A percentile compares a stretch with the other conserved stretches of the same genome.
Evolutionary conservation across 2,888 invertebrate species (phyloP).

Genomic region (Leptarthrus brevirostris): DNA sequence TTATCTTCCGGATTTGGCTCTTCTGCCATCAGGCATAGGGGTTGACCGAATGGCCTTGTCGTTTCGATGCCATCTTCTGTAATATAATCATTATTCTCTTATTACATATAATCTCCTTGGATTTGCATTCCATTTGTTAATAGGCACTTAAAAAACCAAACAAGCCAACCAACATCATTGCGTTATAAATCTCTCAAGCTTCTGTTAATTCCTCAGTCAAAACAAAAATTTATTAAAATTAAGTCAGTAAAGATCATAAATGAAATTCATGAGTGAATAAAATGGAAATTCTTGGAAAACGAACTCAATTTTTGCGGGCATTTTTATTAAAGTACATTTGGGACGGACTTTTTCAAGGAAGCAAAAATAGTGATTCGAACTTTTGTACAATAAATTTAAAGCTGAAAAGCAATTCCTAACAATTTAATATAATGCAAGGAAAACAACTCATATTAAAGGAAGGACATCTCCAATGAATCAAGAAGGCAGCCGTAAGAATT

Average conservation of each 20-base stretch:
- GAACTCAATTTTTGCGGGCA: too few species aligned
- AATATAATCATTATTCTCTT: conserved; percentile 21
- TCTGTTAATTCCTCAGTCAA: too few species aligned
- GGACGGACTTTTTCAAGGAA: too few species aligned
- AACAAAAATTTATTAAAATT: too few species aligned
- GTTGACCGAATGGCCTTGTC: conserved; percentile 82
- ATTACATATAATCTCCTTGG: conserved; percentile 3
- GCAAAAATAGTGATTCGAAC: too few species aligned
- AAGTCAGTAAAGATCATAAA: too few species aligned
- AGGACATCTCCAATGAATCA: not conserved
- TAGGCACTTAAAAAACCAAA: conserved; percentile 51
- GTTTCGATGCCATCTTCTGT: conserved; percentile 61
- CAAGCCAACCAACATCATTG: conserved; percentile 56
- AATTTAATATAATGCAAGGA: not conserved
- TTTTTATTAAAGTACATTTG: too few species aligned
- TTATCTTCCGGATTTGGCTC: conserved; percentile 60
- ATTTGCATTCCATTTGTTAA: conserved; percentile 17
- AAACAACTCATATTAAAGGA: not conserved
- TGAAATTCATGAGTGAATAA: too few species aligned
- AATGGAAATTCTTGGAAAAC: too few species aligned
- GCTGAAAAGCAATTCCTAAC: not conserved
- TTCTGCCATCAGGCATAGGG: conserved; percentile 76
- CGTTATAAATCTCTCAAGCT: conserved; percentile 48
- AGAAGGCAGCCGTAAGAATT: not conserved
- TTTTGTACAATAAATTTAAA: not conserved